Evolutionary conservation across 2,888 invertebrate genomes (phyloP), one percentile per base, ranked within the genome.

Genomic region (Ctenicera cuprea): DNA sequence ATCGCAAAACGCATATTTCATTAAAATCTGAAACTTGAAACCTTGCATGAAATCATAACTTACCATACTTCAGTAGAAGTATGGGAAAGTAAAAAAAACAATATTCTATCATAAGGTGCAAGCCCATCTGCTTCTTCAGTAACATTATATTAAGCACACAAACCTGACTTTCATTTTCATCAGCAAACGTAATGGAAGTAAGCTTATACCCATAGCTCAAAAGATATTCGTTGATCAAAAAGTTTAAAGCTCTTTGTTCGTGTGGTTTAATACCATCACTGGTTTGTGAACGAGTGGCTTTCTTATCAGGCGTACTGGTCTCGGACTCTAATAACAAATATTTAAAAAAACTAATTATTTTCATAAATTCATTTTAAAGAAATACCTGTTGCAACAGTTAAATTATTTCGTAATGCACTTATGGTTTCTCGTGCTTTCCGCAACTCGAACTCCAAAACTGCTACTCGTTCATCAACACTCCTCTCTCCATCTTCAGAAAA

Each of bases 141-240:
- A n/a, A n/a, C n/a, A 59, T 11, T 16, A 59, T 12, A 12, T 37
- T 59, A 62, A 41, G 12, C 11, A 54, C 54, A 57, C 78, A 71
- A 82, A 93, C 94, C 90, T 96, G 96, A 85, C 95, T 91, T 83
- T 94, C 94, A 89, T 95, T 96, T 89, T 96, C 96, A 89, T 96
- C 96, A 41, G 95, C 93, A 87, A 96, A 96, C 59, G 96, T 96
- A 75, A 96, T 95, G 0, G 96, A 94, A 2, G 96, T 95, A 20
- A 96, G 87, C 86, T 96, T 96, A 85, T 95, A 96, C 73, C 94
- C 93, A 84, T 94, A 91, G 16, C 91, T 87, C 61, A 96, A 87
- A 16, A 96, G 88, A 85, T 96, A 96, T 85, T 96, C 96, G 87
- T 97, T 95, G 62, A 96, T 92, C 18, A 97, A 89, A 87, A 94